phyloP scores from a whole-genome alignment of 1,140 invertebrate species.

The Monochamus saltuarius region DNA sequence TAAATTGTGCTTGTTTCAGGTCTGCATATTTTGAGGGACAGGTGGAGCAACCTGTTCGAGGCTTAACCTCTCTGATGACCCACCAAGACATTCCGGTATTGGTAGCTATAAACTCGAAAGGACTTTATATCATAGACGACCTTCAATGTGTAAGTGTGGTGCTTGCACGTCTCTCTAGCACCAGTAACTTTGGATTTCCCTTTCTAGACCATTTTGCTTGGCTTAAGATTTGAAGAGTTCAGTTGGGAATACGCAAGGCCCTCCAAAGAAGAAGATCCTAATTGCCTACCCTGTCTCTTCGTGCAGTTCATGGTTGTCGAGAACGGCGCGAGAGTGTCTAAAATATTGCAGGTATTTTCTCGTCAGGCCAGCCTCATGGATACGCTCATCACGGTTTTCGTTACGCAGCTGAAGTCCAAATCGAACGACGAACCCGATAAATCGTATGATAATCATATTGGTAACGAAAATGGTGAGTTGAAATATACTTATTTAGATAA shows the following conservation, averaged over 20 bases:
- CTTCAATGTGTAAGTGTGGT: slow-evolving; percentile 72
- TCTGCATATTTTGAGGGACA: slow-evolving; percentile 64
- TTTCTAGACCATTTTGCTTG: slow-evolving; percentile 75
- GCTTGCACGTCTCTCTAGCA: neutral
- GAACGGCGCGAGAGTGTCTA: slow-evolving; percentile 80
- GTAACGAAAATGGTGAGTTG: slow-evolving; percentile 38
- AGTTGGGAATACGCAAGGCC: slow-evolving; percentile 89
- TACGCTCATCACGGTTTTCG: slow-evolving; percentile 83
- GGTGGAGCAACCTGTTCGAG: slow-evolving; percentile 83
- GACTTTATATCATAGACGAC: slow-evolving; percentile 86
- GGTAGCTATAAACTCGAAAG: slow-evolving; percentile 83
- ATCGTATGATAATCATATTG: slow-evolving; percentile 42
- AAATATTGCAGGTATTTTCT: slow-evolving; percentile 85
- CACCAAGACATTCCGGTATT: slow-evolving; percentile 83
- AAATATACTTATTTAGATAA: no score
- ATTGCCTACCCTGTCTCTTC: slow-evolving; percentile 87
- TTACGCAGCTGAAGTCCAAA: slow-evolving; percentile 67
- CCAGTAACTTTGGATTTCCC: neutral
- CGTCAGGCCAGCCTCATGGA: slow-evolving; percentile 91
- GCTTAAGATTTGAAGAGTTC: slow-evolving; percentile 82
- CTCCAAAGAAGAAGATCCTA: slow-evolving; percentile 77
- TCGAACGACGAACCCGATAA: slow-evolving; percentile 49
- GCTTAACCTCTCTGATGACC: slow-evolving; percentile 79
- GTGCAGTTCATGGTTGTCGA: slow-evolving; percentile 84
- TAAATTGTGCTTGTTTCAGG: slow-evolving; percentile 26